These are phyloP conservation scores for Anguilla anguilla DNA, from an alignment of 2,797 vertebrate genomes.

Conservation along the genomic window DNA sequence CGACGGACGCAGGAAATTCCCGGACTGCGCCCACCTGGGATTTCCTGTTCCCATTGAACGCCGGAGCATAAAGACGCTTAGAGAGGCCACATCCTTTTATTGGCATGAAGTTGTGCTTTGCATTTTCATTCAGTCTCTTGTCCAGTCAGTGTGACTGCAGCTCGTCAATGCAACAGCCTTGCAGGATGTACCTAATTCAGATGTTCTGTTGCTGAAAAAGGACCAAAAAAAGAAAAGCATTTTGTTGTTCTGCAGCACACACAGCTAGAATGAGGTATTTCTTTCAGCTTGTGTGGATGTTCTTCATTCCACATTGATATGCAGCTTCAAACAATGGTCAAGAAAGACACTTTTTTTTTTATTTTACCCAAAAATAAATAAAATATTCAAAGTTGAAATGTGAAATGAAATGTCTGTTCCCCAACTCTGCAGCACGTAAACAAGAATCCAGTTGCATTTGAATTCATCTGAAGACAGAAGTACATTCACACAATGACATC, in stretches of 20 bases:
- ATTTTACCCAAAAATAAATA: not conserved
- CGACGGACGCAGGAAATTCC: not conserved
- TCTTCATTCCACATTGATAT: not conserved
- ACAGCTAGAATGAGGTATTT: not conserved
- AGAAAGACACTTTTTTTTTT: not conserved
- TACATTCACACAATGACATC: not conserved
- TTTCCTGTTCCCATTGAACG: not conserved
- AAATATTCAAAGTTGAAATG: no score
- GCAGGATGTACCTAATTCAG: not conserved
- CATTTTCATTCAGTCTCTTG: not conserved
- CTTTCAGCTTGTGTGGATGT: not conserved
- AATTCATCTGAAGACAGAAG: not conserved
- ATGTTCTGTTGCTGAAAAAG: not conserved
- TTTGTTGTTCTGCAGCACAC: not conserved
- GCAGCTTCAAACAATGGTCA: not conserved
- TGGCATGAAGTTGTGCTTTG: not conserved
- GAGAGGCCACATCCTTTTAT: not conserved
- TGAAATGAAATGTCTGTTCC: no score
- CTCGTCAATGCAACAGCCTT: no score
- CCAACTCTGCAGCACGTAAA: not conserved
- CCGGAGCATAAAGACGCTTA: not conserved
- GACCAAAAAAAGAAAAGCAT: not conserved
- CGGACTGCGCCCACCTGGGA: not conserved
- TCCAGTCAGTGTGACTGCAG: not conserved
- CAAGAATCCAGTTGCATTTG: not conserved